These are phyloP conservation scores for Huso huso DNA, from an alignment of 2,797 vertebrate species.

Conservation along the genomic window DNA sequence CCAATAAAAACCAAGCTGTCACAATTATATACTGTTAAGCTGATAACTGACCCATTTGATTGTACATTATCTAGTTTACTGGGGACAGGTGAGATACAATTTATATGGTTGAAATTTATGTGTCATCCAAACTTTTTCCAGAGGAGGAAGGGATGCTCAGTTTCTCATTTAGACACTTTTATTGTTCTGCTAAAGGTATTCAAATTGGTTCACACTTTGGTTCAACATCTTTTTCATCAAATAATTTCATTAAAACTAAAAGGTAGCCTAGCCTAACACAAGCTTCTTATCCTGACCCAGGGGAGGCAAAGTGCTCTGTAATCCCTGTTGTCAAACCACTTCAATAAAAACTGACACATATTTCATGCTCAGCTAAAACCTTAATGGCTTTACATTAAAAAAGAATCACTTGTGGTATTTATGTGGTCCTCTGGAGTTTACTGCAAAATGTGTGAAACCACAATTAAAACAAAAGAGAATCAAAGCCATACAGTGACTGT, in stretches of 20 bases:
- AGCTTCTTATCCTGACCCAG: conserved; percentile 6
- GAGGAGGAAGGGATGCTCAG: too few relatives aligned
- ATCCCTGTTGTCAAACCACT: too few relatives aligned
- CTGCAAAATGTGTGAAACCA: conserved; percentile 13
- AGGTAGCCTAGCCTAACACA: conserved; percentile 11
- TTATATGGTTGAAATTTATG: conserved; percentile 5
- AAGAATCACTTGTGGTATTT: too few relatives aligned
- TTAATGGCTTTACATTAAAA: too few relatives aligned
- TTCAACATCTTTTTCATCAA: too few relatives aligned
- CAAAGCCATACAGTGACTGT: neutral
- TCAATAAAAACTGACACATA: too few relatives aligned
- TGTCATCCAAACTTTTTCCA: too few relatives aligned
- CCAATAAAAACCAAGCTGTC: conserved; percentile 6
- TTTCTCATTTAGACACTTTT: too few relatives aligned
- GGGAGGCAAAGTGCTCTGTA: conserved; percentile 18
- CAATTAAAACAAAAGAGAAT: neutral
- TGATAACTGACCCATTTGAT: conserved; percentile 13
- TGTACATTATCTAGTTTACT: conserved; percentile 20
- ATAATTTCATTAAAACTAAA: neutral
- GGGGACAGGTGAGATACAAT: conserved; percentile 31
- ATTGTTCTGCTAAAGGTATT: too few relatives aligned
- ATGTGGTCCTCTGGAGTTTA: neutral
- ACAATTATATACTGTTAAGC: conserved; percentile 23
- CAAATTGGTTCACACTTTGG: too few relatives aligned
- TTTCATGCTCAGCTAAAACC: too few relatives aligned